Evolutionary conservation across 2,797 vertebrate species (phyloP).

Genomic region (Myotis vivesi): DNA sequence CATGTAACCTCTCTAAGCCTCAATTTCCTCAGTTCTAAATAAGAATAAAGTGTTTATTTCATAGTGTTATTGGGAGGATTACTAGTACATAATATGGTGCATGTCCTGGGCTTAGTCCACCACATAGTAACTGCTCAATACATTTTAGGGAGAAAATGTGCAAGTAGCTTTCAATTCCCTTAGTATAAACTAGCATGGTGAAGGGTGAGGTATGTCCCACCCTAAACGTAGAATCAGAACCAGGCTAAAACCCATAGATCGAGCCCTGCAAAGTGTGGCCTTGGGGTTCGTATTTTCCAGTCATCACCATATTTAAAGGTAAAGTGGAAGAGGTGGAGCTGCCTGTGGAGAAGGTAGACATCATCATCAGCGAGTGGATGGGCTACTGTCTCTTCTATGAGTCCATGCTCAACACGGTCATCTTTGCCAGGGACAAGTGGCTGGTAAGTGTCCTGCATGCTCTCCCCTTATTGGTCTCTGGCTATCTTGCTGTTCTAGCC

Average conservation of each 20-base stretch:
- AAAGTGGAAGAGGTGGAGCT: slow-evolving; percentile 99
- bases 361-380: slow-evolving; percentile 99
- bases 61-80: not conserved
- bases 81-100: no score
- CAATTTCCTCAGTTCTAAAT: not conserved
- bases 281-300: slow-evolving; percentile 86
- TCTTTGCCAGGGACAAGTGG: slow-evolving; percentile 99
- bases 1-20: not conserved
- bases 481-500: not conserved
- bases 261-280: slow-evolving; percentile 61
- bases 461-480: not conserved
- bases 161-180: not conserved
- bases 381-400: slow-evolving; percentile 99
- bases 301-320: slow-evolving; percentile 98
- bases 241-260: not conserved
- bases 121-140: not conserved
- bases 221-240: not conserved
- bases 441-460: slow-evolving; percentile 88
- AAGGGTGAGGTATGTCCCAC: not conserved
- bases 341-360: slow-evolving; percentile 96
- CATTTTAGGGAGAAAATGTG: not conserved
- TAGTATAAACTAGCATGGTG: not conserved
- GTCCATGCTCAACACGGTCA: slow-evolving; percentile 98
- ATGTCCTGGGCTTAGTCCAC: not conserved
- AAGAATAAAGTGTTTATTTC: not conserved